Evolutionary conservation across 2,888 invertebrate species (phyloP), one percentile per base, ranked within the genome.

Genomic region (Corythucha ciliata): DNA sequence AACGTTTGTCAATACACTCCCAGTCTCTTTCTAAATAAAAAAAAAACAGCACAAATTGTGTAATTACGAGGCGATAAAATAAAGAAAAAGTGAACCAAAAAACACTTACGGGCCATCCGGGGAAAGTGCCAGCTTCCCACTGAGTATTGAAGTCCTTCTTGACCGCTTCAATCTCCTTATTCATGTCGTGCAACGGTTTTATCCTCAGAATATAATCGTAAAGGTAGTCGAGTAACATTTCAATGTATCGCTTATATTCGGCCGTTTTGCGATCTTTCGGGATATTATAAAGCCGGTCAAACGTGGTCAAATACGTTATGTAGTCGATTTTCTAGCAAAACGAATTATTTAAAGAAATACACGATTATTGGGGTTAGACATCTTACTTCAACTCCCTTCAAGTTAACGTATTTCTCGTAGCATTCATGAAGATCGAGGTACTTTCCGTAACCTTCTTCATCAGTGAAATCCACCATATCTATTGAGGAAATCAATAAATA

Each of bases 391-490:
- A 97, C 83, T 7, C 94, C 94, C 67, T 97, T 96, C 26, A 99
- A 73, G 69, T 99, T 99, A 25, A 97, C 81, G 67, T 87, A 99
- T 65, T 88, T 89, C 64, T 90, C 91, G 69, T 91, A 96, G 64
- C 93, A 90, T 67, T 92, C 89, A 69, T 98, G 94, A 37, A 99
- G 74, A 71, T 99, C 98, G 48, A 99, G 74, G 71, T 93, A 99
- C 68, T 91, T 91, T 12, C 98, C 98, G 70, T 96, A 98, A 1
- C 97, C 97, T 71, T 99, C 98, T 70, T 99, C 98, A 70, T 98
- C 98, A 4, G 92, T 89, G 66, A 99, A 99, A 62, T 96, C 94
- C 3, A 93, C 90, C 59, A 96, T 76, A 67, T 82, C 79, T 78
- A 62, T 45, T 69, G n/a, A n/a, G n/a, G n/a, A n/a, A 69, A 39